A percentile compares a stretch with the other conserved stretches of the same genome.
phyloP scores from a whole-genome alignment of 1,140 invertebrate genomes.

The Tetramorium simillimum region DNA sequence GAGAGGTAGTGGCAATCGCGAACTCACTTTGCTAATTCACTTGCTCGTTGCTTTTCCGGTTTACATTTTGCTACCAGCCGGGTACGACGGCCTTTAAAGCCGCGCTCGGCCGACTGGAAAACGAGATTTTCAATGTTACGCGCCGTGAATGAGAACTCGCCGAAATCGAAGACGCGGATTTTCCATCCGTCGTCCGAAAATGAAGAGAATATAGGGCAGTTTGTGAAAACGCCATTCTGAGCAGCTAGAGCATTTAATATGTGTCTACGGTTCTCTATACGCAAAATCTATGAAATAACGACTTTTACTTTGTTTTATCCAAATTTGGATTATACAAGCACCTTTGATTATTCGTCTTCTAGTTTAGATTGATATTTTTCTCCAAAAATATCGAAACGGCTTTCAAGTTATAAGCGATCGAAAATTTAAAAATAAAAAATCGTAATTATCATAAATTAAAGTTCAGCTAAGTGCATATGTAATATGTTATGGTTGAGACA shows the following conservation, averaged over 20 bases:
- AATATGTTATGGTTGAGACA: background rate
- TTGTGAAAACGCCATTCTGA: background rate
- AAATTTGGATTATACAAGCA: background rate
- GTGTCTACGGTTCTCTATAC: background rate
- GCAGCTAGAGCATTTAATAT: background rate
- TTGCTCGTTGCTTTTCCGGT: slow-evolving; percentile 81
- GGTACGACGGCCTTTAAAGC: slow-evolving; percentile 75
- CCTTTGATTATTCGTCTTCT: background rate
- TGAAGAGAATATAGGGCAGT: background rate
- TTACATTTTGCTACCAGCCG: slow-evolving; percentile 76
- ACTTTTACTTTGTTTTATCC: background rate
- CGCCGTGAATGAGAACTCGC: slow-evolving; percentile 42
- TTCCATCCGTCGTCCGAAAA: background rate
- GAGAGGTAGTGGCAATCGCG: slow-evolving; percentile 67
- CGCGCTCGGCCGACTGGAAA: slow-evolving; percentile 60
- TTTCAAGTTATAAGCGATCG: background rate
- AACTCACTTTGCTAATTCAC: slow-evolving; percentile 82
- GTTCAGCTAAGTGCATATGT: background rate
- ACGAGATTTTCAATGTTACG: slow-evolving; percentile 70
- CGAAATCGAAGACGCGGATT: slow-evolving; percentile 28
- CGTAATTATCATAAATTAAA: background rate
- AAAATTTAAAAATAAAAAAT: background rate
- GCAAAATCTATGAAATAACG: background rate
- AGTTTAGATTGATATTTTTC: background rate
- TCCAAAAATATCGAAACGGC: background rate